These are phyloP conservation scores for Lasioglossum marginatum DNA, from an alignment of 2,888 invertebrate genomes.

Conservation along the genomic window DNA sequence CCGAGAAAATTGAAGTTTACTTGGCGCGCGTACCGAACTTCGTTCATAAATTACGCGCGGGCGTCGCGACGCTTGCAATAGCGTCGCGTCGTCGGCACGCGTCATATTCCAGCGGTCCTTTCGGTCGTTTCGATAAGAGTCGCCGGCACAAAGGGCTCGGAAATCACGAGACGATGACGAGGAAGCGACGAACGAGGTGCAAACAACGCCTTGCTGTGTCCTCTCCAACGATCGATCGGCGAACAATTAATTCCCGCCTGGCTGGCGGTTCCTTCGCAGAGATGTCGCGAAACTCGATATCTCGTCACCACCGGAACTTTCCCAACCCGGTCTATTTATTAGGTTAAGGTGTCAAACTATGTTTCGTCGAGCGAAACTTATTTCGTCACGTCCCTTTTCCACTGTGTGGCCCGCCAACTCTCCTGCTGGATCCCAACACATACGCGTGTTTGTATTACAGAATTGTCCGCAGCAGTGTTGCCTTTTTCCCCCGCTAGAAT, in stretches of 20 bases:
- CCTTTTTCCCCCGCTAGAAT: no score
- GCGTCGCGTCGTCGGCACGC: background rate
- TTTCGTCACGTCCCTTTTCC: background rate
- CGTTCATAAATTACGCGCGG: background rate
- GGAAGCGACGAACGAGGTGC: background rate
- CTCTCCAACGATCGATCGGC: background rate
- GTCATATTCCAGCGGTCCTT: background rate
- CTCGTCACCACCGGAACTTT: background rate
- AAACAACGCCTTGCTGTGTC: background rate
- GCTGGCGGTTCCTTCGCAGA: background rate
- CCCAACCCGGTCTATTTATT: background rate
- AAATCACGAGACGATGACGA: background rate
- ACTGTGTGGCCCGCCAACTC: background rate
- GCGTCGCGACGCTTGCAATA: background rate
- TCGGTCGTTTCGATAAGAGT: background rate
- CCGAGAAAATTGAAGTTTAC: slow-evolving; percentile 31
- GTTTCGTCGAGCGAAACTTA: background rate
- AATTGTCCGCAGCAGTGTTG: no score
- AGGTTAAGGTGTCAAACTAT: background rate
- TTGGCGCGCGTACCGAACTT: slow-evolving; percentile 11
- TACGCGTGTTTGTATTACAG: no score
- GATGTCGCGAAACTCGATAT: background rate
- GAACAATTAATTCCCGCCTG: background rate
- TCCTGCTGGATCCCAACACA: no score
- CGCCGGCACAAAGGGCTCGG: background rate